phyloP scores from a whole-genome alignment of 2,113 vertebrate genomes.

The Numida meleagris region DNA sequence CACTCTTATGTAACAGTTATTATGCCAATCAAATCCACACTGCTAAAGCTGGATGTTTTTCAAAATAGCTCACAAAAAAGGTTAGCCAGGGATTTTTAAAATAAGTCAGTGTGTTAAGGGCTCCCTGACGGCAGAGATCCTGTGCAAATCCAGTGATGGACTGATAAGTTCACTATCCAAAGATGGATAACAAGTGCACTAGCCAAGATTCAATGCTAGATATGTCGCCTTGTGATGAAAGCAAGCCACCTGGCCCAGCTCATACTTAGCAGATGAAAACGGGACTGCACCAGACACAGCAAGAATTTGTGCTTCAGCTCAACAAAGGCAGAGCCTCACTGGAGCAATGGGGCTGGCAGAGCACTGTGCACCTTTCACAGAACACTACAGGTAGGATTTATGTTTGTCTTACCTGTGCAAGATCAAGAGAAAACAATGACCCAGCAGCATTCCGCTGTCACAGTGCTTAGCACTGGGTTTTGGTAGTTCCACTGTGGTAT shows the following conservation, averaged over 20 bases:
- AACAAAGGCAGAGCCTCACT: not conserved
- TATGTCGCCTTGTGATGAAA: not conserved
- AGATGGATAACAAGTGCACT: not conserved
- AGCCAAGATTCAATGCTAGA: not conserved
- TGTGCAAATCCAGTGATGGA: not conserved
- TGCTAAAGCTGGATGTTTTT: not conserved
- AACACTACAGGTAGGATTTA: not conserved
- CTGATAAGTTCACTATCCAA: not conserved
- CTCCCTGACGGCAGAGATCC: not conserved
- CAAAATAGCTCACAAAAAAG: not conserved
- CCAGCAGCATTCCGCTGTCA: not conserved
- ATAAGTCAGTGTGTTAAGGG: not conserved
- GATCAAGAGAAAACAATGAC: not conserved
- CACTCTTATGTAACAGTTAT: not conserved
- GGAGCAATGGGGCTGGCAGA: not conserved
- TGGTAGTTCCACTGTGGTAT: not conserved
- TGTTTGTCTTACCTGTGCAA: not conserved
- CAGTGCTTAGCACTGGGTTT: fast-evolving
- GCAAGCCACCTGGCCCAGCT: not conserved
- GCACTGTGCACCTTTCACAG: not conserved
- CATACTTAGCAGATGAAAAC: not conserved
- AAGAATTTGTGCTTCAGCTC: not conserved
- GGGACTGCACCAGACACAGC: not conserved
- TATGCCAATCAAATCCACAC: not conserved
- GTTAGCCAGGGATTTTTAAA: not conserved